phyloP scores from a whole-genome alignment of 1,140 invertebrate species.

The Pararge aegeria region DNA sequence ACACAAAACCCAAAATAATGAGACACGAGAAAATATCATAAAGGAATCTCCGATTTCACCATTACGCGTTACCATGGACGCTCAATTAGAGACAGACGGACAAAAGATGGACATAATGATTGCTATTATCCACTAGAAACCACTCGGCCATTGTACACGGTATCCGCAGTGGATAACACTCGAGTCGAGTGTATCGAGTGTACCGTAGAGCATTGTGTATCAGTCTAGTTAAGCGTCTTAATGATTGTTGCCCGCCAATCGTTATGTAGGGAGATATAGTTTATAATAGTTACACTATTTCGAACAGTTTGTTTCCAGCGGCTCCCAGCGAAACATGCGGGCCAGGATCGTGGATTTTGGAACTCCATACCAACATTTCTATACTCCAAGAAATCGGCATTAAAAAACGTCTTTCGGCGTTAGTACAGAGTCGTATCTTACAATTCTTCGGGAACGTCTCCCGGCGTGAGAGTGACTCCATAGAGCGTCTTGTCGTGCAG shows the following conservation, averaged over 20 bases:
- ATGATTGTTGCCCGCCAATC: conserved; percentile 7
- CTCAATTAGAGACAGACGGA: conserved; percentile 48
- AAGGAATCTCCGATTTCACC: conserved; percentile 14
- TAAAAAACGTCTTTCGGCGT: too few species aligned
- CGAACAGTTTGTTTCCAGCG: too few species aligned
- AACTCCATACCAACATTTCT: too few species aligned
- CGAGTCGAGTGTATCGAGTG: conserved; percentile 10
- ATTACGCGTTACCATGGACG: conserved; percentile 42
- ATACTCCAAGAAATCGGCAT: too few species aligned
- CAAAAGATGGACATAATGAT: conserved; percentile 58
- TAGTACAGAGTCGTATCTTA: too few species aligned
- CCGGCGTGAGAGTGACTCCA: too few species aligned
- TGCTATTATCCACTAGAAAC: conserved; percentile 45
- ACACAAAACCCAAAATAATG: conserved; percentile 21
- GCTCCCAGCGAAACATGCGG: too few species aligned
- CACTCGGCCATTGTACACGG: conserved; percentile 29
- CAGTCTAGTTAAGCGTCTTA: conserved; percentile 14
- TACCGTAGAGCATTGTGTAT: conserved; percentile 12
- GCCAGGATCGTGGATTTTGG: too few species aligned
- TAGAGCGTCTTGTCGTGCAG: too few species aligned
- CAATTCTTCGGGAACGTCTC: too few species aligned
- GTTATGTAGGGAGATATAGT: not conserved
- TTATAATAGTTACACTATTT: too few species aligned
- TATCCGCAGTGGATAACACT: conserved; percentile 18
- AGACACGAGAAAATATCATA: conserved; percentile 11